Conservation (phyloP, 2,113 vertebrate species). For the Rallus limicola region DNA sequence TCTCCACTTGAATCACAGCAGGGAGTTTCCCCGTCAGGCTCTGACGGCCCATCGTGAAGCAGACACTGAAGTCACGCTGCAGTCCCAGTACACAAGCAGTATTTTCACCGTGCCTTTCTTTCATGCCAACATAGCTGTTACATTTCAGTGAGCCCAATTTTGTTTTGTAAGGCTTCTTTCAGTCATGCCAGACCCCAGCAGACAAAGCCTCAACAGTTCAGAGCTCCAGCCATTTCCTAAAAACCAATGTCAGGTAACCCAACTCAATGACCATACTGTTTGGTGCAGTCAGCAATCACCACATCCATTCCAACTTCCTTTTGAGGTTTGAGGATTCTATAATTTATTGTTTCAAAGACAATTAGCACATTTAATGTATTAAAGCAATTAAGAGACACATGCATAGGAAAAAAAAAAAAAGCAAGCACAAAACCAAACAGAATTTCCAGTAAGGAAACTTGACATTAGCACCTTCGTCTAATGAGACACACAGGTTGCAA, state of each 20-base stretch:
- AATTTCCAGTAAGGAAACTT: neutral
- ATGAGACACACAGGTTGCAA: fast-evolving
- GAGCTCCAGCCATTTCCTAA: constrained; percentile 13
- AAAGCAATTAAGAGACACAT: neutral
- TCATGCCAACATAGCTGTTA: constrained; percentile 39
- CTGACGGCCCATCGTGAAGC: neutral
- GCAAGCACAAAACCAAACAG: no score
- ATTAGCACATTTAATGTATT: neutral
- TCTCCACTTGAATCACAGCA: neutral
- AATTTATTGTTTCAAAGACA: constrained; percentile 29
- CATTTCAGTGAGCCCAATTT: constrained; percentile 41
- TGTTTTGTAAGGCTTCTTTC: constrained; percentile 55
- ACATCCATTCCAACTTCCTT: neutral
- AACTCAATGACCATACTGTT: constrained; percentile 38
- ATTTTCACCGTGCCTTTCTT: neutral
- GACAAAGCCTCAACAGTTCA: constrained; percentile 66
- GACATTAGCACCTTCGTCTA: neutral
- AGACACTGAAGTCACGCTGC: neutral
- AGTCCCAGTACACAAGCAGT: neutral
- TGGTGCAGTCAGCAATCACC: neutral
- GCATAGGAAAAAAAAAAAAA: neutral
- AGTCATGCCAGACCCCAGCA: constrained; percentile 53
- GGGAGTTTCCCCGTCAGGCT: neutral
- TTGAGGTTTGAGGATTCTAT: neutral
- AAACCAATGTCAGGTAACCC: constrained; percentile 50